A percentile compares a stretch with the other conserved stretches of the same genome.
phyloP scores from a whole-genome alignment of 2,113 vertebrate species.

The Actenoides hombroni region DNA sequence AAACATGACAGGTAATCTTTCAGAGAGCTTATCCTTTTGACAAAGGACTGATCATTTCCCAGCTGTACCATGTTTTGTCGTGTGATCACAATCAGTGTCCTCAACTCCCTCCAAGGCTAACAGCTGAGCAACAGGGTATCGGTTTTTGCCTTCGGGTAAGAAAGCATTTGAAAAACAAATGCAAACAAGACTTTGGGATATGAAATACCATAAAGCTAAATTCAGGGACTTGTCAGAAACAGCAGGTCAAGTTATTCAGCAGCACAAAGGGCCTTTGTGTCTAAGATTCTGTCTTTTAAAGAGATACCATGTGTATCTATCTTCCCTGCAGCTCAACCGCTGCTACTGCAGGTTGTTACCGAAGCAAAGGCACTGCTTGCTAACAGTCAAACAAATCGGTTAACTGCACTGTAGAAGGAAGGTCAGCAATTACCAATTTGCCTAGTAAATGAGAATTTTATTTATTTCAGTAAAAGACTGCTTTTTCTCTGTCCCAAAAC shows the following conservation, averaged over 20 bases:
- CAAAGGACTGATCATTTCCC: not conserved
- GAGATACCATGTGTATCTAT: fast-evolving
- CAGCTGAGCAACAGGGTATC: not conserved
- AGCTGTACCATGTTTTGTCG: not conserved
- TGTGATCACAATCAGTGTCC: not conserved
- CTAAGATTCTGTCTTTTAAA: not conserved
- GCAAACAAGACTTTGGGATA: not conserved
- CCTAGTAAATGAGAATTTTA: not conserved
- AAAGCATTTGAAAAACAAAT: not conserved
- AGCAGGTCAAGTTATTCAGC: not conserved
- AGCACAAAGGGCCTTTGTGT: not conserved
- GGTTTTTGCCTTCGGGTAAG: not conserved
- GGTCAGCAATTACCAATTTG: not conserved
- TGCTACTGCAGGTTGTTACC: not conserved
- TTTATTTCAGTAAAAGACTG: not conserved
- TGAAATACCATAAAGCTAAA: not conserved
- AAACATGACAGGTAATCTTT: not conserved
- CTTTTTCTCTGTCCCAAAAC: not conserved
- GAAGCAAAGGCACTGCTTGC: not conserved
- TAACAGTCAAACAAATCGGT: not conserved
- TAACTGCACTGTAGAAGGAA: not conserved
- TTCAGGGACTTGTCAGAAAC: not conserved
- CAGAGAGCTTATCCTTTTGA: not conserved
- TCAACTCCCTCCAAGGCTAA: not conserved
- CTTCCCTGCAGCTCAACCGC: not conserved